Base-by-base conservation (phyloP, 1,140 invertebrate genomes). In the Drosophila triauraria region DNA sequence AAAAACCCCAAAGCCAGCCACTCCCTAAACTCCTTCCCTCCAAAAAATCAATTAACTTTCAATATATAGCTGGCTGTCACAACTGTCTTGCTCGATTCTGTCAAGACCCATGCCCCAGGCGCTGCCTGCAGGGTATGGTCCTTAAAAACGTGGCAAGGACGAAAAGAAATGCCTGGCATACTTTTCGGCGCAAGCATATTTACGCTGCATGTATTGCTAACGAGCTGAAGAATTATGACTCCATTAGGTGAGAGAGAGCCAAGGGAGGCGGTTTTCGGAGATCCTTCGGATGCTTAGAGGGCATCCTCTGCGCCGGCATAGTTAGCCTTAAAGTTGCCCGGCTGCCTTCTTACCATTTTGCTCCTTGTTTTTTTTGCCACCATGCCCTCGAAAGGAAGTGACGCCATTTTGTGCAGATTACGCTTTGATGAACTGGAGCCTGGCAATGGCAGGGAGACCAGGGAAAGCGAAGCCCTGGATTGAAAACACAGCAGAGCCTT, bases 201-300 rank as follows among this genome's bases (percentile, higher is more conserved):
- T 80, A 71, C 71, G 84, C 80, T 88, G 84, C 83, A 88, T 88
- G 70, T 74, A 72, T 72, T 84, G 84, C 84, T 88, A 88, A 88
- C 84, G 84, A 88, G 84, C 84, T 74, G 84, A 88, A 88, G 85
- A 88, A 88, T 88, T 88, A 88, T 88, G 84, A 88, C 85, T 90
- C 84, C 84, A 88, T 88, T 87, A 87, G 75, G 50, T 60, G 54
- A 43, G 80, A 43, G 80, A 56, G 53, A 35, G 53, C 53, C 38
- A 27, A 44, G 44, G 54, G 50, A 27, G 51, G 42, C 25, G 35
- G 25, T 17, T 62, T 43, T 30, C n/a, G 43, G 43, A 17, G 15
- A 32, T 42, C 32, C 64, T 30, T 50, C 67, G 40, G 20, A 42
- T 47, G 44, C 40, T 47, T 30, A 27, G 56, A 9, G 59, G 23